phyloP scores from a whole-genome alignment of 2,113 vertebrate species.

The Mustelus asterias region DNA sequence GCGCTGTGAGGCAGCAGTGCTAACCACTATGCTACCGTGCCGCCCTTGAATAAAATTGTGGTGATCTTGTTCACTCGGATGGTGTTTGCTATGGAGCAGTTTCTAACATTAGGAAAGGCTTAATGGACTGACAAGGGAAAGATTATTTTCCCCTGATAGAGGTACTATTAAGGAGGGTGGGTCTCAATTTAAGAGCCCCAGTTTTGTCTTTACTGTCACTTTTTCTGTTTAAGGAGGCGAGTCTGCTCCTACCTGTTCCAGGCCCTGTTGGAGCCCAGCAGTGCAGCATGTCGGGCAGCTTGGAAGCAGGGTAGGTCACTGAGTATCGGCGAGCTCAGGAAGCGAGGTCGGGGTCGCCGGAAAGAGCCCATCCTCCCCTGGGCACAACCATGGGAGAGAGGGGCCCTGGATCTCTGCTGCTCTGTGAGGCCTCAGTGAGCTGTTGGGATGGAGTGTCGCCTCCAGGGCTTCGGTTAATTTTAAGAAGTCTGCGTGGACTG shows the following conservation, averaged over 20 bases:
- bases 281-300: conserved; percentile 62
- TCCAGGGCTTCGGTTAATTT: background rate
- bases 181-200: too few species aligned
- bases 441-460: background rate
- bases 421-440: background rate
- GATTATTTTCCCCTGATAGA: too few species aligned
- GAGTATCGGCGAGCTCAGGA: conserved; percentile 93
- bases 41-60: too few species aligned
- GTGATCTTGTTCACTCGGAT: too few species aligned
- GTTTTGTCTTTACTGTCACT: background rate
- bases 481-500: background rate
- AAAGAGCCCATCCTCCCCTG: conserved; percentile 65
- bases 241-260: conserved; percentile 78
- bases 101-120: too few species aligned
- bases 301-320: conserved; percentile 78
- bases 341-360: conserved; percentile 68
- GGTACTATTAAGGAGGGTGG: too few species aligned
- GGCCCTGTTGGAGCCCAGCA: conserved; percentile 76
- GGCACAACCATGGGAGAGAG: background rate
- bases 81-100: too few species aligned
- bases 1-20: too few species aligned
- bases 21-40: too few species aligned
- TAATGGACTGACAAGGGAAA: too few species aligned
- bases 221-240: background rate
- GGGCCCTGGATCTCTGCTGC: background rate